Evolutionary conservation across 2,113 vertebrate species (phyloP), one percentile per base, ranked within the genome.

Genomic region (Pipra filicauda): DNA sequence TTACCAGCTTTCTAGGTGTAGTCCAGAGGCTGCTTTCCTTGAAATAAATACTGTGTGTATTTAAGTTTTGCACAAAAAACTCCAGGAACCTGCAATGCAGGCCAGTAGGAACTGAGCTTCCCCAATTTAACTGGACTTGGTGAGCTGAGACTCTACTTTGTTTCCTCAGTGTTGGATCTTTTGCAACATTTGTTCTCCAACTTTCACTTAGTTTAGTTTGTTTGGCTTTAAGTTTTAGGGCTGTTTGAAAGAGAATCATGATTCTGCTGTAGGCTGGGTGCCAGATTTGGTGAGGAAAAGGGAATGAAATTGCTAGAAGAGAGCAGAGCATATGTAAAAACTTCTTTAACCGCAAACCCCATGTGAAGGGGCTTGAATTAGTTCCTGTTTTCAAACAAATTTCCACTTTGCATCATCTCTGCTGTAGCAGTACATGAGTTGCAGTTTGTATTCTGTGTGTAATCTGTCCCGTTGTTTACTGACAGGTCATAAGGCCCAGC

Each of bases 171-270:
- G 39, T 66, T 48, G 78, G 44, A 30, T 71, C 57, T 87, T 59
- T 89, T 85, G 52, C 55, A 72, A 41, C 35, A 10, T 41, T 86
- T 44, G 43, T 85, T 92, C 72, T 88, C 46, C 79, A 85, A 8
- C 69, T 94, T 96, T 91, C 37, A 8, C 52, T 94, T 91, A 62
- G 24, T 88, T 96, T 69, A 81, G 57, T 85, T 91, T 61, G 55
- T 64, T 92, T 88, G 69, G 58, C 64, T 91, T 91, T 54, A 31
- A 71, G 67, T 76, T 96, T 90, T 66, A 55, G 54, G 33, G 66
- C 71, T 91, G 46, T 92, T 81, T 93, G 84, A 89, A 96, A 92
- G 77, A 85, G 85, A 77, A 89, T 75, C 44, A 12, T 88, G 62
- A 57, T 37, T 69, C 11, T 79, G 69, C 39, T 90, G 69, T 94